Conservation (phyloP, 2,797 vertebrate genomes). For the Liasis olivaceus region DNA sequence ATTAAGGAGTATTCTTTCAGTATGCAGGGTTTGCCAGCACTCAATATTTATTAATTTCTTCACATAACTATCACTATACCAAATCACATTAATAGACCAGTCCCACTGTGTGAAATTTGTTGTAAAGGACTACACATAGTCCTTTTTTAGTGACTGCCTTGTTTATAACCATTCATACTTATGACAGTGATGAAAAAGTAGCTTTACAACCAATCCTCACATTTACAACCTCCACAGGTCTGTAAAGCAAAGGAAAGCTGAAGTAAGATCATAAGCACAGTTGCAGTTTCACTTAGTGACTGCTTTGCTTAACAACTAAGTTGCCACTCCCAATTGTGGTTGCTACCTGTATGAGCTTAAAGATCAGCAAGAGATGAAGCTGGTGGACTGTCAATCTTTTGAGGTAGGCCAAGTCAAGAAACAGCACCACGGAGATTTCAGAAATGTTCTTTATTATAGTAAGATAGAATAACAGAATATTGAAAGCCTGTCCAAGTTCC, state of each 20-base stretch:
- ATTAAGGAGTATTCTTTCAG: no score
- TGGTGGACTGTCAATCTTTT: neutral
- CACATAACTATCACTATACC: no score
- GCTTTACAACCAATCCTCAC: neutral
- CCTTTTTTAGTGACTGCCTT: neutral
- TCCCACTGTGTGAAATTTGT: no score
- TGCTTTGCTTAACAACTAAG: neutral
- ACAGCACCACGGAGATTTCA: neutral
- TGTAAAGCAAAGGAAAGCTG: neutral
- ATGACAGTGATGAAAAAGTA: neutral
- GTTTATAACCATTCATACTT: neutral
- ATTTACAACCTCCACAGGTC: neutral
- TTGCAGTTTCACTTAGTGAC: neutral
- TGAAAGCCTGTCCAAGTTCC: neutral
- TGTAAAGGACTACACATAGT: neutral
- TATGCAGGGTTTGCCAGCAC: no score
- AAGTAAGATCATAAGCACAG: neutral
- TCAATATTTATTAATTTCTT: no score
- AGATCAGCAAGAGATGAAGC: neutral
- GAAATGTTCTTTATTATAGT: neutral
- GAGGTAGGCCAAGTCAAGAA: neutral
- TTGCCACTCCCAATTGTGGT: neutral
- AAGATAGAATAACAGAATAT: neutral
- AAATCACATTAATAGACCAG: no score
- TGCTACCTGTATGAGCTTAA: neutral